Evolutionary conservation across 2,888 invertebrate species (phyloP), one percentile per base, ranked within the genome.

Genomic region (Smittia aterrima): DNA sequence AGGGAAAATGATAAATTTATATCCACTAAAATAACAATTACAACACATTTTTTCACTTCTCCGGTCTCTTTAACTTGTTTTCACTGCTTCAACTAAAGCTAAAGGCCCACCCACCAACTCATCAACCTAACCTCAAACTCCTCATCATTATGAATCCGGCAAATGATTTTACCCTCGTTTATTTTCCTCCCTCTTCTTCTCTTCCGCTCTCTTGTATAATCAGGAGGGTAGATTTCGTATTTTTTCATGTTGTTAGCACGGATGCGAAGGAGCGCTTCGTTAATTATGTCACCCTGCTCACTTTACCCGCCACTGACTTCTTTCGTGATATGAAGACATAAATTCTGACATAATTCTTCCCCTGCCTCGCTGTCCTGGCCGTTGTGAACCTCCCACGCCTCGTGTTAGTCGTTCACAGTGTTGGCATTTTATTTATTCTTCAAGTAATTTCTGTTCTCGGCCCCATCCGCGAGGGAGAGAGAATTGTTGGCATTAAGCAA

Each of bases 131-230:
- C 58, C 54, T 71, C 71, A 58, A 54, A 71, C 71, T 53, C 58
- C 41, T 68, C 20, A 47, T 47, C 47, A 68, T 71, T 71, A 71
- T 54, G 58, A 58, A 54, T 71, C 71, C 54, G 54, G 71, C 58
- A 71, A 71, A 71, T 71, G 58, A 71, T 71, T 71, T 71, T 71
- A 71, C 71, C 71, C 71, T 71, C 71, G 71, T 71, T 71, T 71
- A 71, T 16, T 71, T 32, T 71, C 16, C 47, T 47, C 58, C 3
- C n/a, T 3, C n/a, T 47, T 20, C 20, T 7, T 22, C 16, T 58
- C 16, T 58, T 24, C 18, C 58, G 58, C 18, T 47, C n/a, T 47
- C 18, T 22, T 58, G 20, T 22, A 11, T 58, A 58, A 20, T 22
- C 58, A 58, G 58, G 58, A 22, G 58, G 24, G 20, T 58, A 47